Conservation (phyloP, 2,797 vertebrate genomes). For the Falco peregrinus region DNA sequence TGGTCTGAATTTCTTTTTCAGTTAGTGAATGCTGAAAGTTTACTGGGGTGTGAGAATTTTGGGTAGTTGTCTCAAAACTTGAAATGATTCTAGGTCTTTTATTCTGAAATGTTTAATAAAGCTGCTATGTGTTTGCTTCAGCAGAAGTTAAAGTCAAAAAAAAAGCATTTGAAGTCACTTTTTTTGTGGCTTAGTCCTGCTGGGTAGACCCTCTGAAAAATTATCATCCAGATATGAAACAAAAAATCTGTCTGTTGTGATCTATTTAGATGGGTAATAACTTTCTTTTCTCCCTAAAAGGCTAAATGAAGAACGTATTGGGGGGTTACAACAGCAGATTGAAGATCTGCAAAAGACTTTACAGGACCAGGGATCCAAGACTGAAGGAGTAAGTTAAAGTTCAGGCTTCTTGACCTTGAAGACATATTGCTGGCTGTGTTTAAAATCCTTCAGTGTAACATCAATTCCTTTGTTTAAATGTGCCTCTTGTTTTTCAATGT, state of each 20-base stretch:
- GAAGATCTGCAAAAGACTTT: conserved; percentile 94
- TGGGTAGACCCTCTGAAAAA: background rate
- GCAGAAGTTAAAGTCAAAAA: background rate
- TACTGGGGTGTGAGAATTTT: background rate
- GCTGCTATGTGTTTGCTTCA: background rate
- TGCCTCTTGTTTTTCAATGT: background rate
- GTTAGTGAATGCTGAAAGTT: background rate
- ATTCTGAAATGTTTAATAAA: background rate
- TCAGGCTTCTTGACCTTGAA: background rate
- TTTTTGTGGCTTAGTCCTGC: background rate
- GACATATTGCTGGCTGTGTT: background rate
- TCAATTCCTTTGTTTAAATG: background rate
- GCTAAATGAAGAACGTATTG: conserved; percentile 83
- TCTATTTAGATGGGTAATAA: background rate
- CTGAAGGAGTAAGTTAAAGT: conserved; percentile 88
- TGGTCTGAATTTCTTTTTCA: background rate
- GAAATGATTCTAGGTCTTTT: background rate
- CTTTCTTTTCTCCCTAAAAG: conserved; percentile 67
- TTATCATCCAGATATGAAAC: background rate
- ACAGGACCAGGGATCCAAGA: conserved; percentile 90
- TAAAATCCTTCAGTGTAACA: background rate
- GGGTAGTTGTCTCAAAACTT: background rate
- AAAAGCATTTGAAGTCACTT: background rate
- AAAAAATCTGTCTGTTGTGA: background rate
- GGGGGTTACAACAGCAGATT: conserved; percentile 91